These are phyloP conservation scores for Pachymerium ferrugineum DNA, from an alignment of 2,888 invertebrate genomes.

Conservation along the genomic window DNA sequence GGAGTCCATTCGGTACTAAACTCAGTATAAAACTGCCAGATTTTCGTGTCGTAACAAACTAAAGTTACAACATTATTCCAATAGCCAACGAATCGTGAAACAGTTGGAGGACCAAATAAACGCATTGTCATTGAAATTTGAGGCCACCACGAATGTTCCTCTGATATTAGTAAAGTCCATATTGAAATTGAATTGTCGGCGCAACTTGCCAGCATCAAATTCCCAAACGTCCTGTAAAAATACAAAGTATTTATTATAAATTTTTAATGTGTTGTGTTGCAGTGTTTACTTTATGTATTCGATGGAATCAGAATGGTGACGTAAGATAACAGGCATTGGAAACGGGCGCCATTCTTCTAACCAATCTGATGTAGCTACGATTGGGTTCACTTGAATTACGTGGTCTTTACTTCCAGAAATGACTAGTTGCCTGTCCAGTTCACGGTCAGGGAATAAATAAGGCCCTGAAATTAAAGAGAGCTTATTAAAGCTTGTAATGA, in stretches of 20 bases:
- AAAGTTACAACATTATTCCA: neutral
- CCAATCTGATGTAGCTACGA: neutral
- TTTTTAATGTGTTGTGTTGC: neutral
- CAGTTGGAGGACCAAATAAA: neutral
- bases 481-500: no score
- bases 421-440: neutral
- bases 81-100: neutral
- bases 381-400: neutral
- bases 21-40: neutral
- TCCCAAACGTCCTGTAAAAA: neutral
- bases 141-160: neutral
- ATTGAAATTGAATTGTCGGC: constrained; percentile 14
- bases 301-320: neutral
- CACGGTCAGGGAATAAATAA: neutral
- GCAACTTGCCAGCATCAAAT: neutral
- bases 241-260: neutral
- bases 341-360: neutral
- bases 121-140: neutral
- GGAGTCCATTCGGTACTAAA: neutral
- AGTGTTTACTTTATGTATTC: neutral
- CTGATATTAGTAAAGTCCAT: neutral
- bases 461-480: neutral
- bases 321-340: neutral
- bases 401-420: constrained; percentile 14
- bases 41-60: neutral